A percentile compares a stretch with the other conserved stretches of the same genome.
Evolutionary conservation across 2,888 invertebrate species (phyloP).

Genomic region (Mellilla xanthometata): DNA sequence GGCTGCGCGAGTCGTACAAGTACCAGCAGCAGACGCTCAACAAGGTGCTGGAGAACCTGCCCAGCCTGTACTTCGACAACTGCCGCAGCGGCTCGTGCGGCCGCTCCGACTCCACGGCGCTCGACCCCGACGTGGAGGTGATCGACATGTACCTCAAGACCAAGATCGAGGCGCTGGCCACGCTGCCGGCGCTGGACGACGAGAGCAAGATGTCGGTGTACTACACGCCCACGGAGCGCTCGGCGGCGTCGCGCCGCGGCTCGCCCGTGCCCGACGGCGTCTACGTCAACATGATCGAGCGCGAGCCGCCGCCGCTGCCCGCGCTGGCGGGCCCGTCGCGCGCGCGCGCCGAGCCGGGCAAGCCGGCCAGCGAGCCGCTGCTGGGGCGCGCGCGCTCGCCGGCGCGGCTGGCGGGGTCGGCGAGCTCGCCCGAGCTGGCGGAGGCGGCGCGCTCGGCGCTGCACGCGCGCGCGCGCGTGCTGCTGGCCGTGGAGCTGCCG

Average conservation of each 20-base stretch:
- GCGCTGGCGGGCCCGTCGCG: slow-evolving; percentile 47
- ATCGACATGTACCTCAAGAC: slow-evolving; percentile 87
- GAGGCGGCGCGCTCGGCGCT: slow-evolving; percentile 28
- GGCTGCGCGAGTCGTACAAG: slow-evolving; percentile 96
- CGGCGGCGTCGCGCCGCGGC: slow-evolving; percentile 72
- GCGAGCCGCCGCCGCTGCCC: slow-evolving; percentile 58
- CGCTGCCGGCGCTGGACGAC: slow-evolving; percentile 72
- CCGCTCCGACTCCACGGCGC: slow-evolving; percentile 88
- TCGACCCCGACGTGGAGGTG: slow-evolving; percentile 85
- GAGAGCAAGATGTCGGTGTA: slow-evolving; percentile 89
- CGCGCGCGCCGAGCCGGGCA: slow-evolving; percentile 40
- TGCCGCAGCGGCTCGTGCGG: slow-evolving; percentile 93
- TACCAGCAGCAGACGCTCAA: slow-evolving; percentile 97
- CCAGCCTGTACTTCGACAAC: slow-evolving; percentile 95
- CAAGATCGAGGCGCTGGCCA: slow-evolving; percentile 84
- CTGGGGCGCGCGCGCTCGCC: slow-evolving; percentile 50
- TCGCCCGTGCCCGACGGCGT: slow-evolving; percentile 82
- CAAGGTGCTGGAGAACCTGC: slow-evolving; percentile 96
- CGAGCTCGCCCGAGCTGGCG: slow-evolving; percentile 72
- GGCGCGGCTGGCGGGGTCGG: slow-evolving; percentile 55
- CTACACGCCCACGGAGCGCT: slow-evolving; percentile 91
- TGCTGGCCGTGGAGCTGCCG: slow-evolving; percentile 68
- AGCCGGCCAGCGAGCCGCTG: slow-evolving; percentile 72
- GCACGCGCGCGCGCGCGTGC: slow-evolving; percentile 55
- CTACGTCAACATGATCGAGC: slow-evolving; percentile 86